Evolutionary conservation across 2,888 invertebrate species (phyloP), one percentile per base, ranked within the genome.

Genomic region (Nemotelus pantherinus): DNA sequence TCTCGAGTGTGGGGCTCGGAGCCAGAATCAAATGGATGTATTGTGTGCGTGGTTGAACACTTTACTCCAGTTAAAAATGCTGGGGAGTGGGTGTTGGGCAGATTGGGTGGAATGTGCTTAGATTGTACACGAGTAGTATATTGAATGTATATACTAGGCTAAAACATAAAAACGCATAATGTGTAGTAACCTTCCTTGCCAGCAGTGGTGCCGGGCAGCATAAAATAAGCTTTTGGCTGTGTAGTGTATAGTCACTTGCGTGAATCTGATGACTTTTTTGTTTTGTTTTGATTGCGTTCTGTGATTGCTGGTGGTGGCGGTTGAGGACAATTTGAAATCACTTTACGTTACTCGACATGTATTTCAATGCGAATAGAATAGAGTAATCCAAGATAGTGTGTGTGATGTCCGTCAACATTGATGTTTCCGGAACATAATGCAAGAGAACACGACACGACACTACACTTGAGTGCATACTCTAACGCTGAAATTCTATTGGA

Each of bases 131-230:
- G 25, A 25, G 25, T 25, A 25, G 25, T 25, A 25, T 25, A 25
- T 25, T 25, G 25, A 25, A 25, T 1, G 25, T 25, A 25, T 25
- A 25, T 25, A 25, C 25, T 25, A 1, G 25, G 25, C 25, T 25
- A 25, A 25, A 74, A 78, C 78, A 80, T 77, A 65, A 76, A 77
- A 80, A 80, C 80, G 80, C 78, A 78, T 53, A 65, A 55, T 25
- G 25, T 25, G 25, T 76, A 41, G 55, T 63, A 39, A 25, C 47
- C n/a, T 65, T 64, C 25, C 53, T 65, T 57, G 9, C 39, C 60
- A 9, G 55, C n/a, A 44, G 7, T 25, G 43, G n/a, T 71, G 43
- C 55, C 65, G 53, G 43, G 55, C 55, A 53, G n/a, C 44, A 6
- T n/a, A 5, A n/a, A 47, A 39, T 25, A 39, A 48, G 67, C 47